Percentiles rank a stretch among this genome's conserved stretches.
Conservation (phyloP, 2,797 vertebrate genomes). For the Lagocephalus sceleratus region DNA sequence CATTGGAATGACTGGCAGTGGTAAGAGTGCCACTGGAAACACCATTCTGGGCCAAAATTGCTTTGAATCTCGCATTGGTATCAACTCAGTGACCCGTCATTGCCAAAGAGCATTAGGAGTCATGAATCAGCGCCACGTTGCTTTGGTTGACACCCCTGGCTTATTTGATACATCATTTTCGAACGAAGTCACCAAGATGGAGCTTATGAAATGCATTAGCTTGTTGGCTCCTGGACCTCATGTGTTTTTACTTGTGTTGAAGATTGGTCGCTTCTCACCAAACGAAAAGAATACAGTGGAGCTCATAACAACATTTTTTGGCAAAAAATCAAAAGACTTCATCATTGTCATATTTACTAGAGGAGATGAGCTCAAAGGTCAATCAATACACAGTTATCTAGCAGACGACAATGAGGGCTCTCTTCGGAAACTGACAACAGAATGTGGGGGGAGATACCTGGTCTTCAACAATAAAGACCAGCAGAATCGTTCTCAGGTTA, state of each 20-base stretch:
- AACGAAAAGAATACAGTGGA: conserved; percentile 23
- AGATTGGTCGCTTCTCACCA: conserved; percentile 24
- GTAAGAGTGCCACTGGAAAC: conserved; percentile 49
- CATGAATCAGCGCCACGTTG: conserved; percentile 1
- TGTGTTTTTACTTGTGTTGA: conserved; percentile 37
- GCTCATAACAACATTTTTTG: conserved; percentile 24
- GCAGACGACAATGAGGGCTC: rapidly evolving
- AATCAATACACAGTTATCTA: conserved; percentile 27
- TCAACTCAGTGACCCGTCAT: conserved; percentile 11
- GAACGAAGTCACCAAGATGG: neutral
- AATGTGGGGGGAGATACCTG: conserved; percentile 11
- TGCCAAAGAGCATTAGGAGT: conserved; percentile 20
- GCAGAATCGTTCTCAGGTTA: conserved; percentile 24
- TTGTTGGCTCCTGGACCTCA: conserved; percentile 46
- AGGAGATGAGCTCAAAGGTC: conserved; percentile 22
- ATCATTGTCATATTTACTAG: conserved; percentile 31
- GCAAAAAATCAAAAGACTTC: conserved; percentile 17
- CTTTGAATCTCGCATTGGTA: neutral
- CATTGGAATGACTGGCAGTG: conserved; percentile 40
- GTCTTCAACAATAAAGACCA: conserved; percentile 41
- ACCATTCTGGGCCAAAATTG: conserved; percentile 20
- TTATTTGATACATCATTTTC: conserved; percentile 33
- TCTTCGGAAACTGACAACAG: neutral
- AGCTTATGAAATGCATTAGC: conserved; percentile 34
- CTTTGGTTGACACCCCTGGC: conserved; percentile 38